phyloP scores from a whole-genome alignment of 2,888 invertebrate genomes.

The Scotopteryx bipunctaria region DNA sequence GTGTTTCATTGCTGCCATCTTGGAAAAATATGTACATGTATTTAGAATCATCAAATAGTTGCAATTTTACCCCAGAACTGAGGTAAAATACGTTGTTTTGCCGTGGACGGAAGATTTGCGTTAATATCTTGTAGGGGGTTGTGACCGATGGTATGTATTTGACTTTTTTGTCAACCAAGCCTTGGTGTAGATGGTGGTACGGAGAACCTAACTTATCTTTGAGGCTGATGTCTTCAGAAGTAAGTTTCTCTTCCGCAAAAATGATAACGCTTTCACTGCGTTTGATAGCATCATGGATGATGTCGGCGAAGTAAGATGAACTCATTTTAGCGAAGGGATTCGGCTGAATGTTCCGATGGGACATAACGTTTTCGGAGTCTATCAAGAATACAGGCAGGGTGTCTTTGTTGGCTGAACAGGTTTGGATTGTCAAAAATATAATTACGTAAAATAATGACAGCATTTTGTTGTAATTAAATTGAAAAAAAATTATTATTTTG shows the following conservation, averaged over 20 bases:
- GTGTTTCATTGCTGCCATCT: constrained; percentile 46
- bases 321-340: constrained; percentile 57
- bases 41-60: constrained; percentile 43
- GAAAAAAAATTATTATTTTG: too few species aligned
- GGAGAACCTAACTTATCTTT: constrained; percentile 57
- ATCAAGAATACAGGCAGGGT: constrained; percentile 57
- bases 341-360: constrained; percentile 33
- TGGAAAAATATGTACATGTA: constrained; percentile 60
- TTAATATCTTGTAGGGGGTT: constrained; percentile 51
- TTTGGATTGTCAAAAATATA: constrained; percentile 20
- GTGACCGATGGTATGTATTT: constrained; percentile 57
- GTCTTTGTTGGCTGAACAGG: constrained; percentile 30
- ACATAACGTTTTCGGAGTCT: constrained; percentile 48
- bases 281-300: constrained; percentile 47
- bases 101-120: constrained; percentile 42
- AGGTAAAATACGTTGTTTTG: constrained; percentile 48
- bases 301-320: constrained; percentile 44
- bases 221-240: constrained; percentile 56
- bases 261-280: constrained; percentile 49
- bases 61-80: constrained; percentile 39
- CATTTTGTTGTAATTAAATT: constrained; percentile 10
- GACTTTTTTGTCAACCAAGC: constrained; percentile 44
- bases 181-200: constrained; percentile 45
- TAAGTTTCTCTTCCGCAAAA: constrained; percentile 60
- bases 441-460: constrained; percentile 1